Conservation (phyloP, 1,140 invertebrate species). For the Scaptomyza graminum region DNA sequence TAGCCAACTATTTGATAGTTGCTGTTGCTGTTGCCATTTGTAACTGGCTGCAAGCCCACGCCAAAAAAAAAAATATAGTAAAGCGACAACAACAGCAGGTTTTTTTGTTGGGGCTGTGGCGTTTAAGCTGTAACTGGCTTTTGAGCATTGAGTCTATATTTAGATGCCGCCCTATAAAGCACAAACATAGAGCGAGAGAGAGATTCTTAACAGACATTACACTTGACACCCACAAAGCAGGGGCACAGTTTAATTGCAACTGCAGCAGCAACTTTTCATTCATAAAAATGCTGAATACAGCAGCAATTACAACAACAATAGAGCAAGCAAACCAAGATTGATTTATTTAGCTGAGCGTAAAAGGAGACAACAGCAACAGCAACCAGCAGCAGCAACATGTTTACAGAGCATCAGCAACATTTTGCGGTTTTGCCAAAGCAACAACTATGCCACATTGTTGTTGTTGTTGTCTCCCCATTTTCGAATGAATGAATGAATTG, state of each 20-base stretch:
- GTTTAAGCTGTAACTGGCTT: slow-evolving; percentile 22
- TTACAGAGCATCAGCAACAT: slow-evolving; percentile 57
- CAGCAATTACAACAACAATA: slow-evolving; percentile 24
- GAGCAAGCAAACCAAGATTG: slow-evolving; percentile 51
- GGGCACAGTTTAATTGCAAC: slow-evolving; percentile 73
- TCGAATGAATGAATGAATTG: slow-evolving; percentile 76
- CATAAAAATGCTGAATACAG: slow-evolving; percentile 47
- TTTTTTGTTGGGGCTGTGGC: slow-evolving; percentile 62
- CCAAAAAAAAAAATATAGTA: slow-evolving; percentile 25
- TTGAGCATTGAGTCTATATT: slow-evolving; percentile 62
- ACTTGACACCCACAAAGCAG: slow-evolving; percentile 78
- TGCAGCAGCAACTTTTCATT: slow-evolving; percentile 53
- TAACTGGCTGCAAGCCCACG: slow-evolving; percentile 65
- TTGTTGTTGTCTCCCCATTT: slow-evolving; percentile 47
- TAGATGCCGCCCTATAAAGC: slow-evolving; percentile 67
- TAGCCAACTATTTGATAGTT: slow-evolving; percentile 30
- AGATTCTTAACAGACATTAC: slow-evolving; percentile 54
- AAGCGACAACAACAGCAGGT: slow-evolving; percentile 49
- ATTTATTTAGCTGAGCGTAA: slow-evolving; percentile 78
- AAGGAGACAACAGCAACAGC: slow-evolving; percentile 61
- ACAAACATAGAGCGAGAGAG: slow-evolving; percentile 5
- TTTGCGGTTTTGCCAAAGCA: slow-evolving; percentile 74
- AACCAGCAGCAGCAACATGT: slow-evolving; percentile 27
- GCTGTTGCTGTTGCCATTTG: slow-evolving; percentile 58
- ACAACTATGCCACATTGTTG: slow-evolving; percentile 61